phyloP scores from a whole-genome alignment of 1,140 invertebrate species.

The Bombyx mori region ASM3026992v2 NC_085131.1:1541501-1542000 shows the following conservation, averaged over 20 bases:
- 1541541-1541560: constrained; percentile 57
- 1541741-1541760: no score
- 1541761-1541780: no score
- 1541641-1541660: constrained; percentile 58
- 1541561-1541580: constrained; percentile 62
- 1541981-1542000: constrained; percentile 7
- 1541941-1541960: constrained; percentile 3
- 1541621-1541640: constrained; percentile 62
- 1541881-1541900: not conserved
- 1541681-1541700: constrained; percentile 8
- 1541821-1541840: no score
- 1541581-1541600: constrained; percentile 47
- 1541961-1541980: constrained; percentile 8
- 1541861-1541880: no score
- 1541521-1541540: constrained; percentile 64
- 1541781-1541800: no score
- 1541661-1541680: constrained; percentile 27
- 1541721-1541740: not conserved
- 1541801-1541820: no score
- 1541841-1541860: no score
- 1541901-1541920: not conserved
- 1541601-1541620: constrained; percentile 55
- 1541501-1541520: constrained; percentile 46
- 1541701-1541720: not conserved
- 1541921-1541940: constrained; percentile 3